Percentiles rank a stretch among this genome's conserved stretches.
Conservation (phyloP, 1,140 invertebrate species). For the Drosophila lini region DNA sequence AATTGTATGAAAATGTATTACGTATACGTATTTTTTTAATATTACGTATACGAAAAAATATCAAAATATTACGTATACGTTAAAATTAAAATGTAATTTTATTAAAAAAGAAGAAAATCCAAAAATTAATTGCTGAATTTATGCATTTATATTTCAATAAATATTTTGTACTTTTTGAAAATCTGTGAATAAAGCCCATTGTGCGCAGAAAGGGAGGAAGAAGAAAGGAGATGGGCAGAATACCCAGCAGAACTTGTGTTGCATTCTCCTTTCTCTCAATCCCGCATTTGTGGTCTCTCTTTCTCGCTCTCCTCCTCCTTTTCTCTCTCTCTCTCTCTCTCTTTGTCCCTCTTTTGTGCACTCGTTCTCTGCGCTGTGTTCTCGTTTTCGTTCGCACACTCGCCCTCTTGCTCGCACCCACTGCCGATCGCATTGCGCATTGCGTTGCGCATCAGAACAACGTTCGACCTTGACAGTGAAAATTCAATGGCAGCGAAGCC, state of each 20-base stretch:
- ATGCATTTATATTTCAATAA: not conserved
- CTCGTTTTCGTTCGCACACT: conserved; percentile 52
- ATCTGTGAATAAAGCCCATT: not conserved
- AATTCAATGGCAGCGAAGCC: conserved; percentile 66
- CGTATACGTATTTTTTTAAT: too few relatives aligned
- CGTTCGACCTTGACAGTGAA: conserved; percentile 84
- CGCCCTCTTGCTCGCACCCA: conserved; percentile 19
- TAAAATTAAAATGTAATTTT: not conserved
- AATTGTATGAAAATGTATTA: too few relatives aligned
- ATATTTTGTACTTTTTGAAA: not conserved
- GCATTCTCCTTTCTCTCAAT: conserved; percentile 24
- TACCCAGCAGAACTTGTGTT: conserved; percentile 13
- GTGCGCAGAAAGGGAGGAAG: conserved; percentile 1
- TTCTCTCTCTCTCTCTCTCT: not conserved
- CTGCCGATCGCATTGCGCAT: conserved; percentile 63
- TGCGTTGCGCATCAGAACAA: conserved; percentile 83
- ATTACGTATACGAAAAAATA: not conserved
- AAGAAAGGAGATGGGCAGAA: conserved; percentile 8
- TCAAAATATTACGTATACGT: not conserved
- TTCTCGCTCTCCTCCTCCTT: not conserved
- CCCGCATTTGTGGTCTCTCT: not conserved
- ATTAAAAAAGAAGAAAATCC: too few relatives aligned
- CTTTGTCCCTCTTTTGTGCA: conserved; percentile 26
- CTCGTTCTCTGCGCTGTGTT: conserved; percentile 15
- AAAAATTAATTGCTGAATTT: too few relatives aligned